Evolutionary conservation across 2,888 invertebrate species (phyloP), one percentile per base, ranked within the genome.

Genomic region (Thera obeliscata): DNA sequence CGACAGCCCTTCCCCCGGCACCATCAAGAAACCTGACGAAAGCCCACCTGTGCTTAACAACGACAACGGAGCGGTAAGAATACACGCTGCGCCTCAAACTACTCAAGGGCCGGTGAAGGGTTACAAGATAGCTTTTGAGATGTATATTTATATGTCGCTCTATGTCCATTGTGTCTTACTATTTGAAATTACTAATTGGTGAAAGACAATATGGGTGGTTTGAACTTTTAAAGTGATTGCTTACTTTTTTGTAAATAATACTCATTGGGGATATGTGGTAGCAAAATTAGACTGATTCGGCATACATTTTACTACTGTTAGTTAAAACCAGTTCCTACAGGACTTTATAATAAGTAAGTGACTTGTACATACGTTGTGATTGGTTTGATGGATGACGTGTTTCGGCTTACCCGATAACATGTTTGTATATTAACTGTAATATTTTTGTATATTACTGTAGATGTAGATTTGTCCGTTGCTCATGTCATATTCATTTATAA

Each of bases 281-380:
- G 38, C 52, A 66, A 66, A 66, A 69, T 62, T 69, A 12, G 4
- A 62, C 48, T 6, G 12, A 63, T 56, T 66, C 12, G 66, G 60
- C 56, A 33, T 41, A 60, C 8, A 8, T 52, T 54, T 60, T 4
- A 35, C 35, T 11, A 46, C 12, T 41, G 2, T 11, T 58, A 58
- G 35, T 46, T n/a, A n/a, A 38, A 12, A n/a, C 38, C 11, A 46
- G 9, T 54, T 22, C 43, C 50, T 43, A 57, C 12, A 57, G 52
- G 49, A 35, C n/a, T 43, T 63, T 63, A 33, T 12, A 60, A 41
- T 54, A 55, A 56, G 2, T 54, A 67, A 61, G 60, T 61, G 38
- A 65, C 43, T 72, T 87, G 87, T 87, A 87, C 67, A 87, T 87
- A 87, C 77, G 84, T 87, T 87, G 82, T 78, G 84, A 78, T 82